Evolutionary conservation across 1,140 invertebrate genomes (phyloP).

Genomic region (Ceratosolen solmsi): DNA sequence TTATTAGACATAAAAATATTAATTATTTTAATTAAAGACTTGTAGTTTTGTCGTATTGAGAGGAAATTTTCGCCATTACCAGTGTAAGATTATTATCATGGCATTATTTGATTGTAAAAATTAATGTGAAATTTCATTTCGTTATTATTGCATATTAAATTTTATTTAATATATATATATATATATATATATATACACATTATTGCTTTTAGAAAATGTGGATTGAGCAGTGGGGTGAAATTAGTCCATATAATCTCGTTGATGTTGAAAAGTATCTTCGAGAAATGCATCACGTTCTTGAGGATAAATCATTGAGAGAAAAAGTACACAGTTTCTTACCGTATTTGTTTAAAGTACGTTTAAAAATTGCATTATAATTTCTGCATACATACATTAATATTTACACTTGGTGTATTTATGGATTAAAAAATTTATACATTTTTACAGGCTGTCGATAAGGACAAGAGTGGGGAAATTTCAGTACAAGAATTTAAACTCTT

Average conservation of each 20-base stretch:
- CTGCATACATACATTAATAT: background rate
- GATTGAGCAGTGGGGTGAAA: slow-evolving; percentile 88
- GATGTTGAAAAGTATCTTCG: slow-evolving; percentile 85
- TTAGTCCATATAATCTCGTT: slow-evolving; percentile 85
- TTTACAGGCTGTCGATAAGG: slow-evolving; percentile 85
- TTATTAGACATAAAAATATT: no score
- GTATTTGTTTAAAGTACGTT: slow-evolving; percentile 83
- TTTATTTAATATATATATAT: no score
- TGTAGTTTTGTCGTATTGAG: no score
- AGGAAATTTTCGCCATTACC: no score
- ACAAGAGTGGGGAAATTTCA: slow-evolving; percentile 83
- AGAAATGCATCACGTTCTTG: slow-evolving; percentile 86
- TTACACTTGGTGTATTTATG: no score
- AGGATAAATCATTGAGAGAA: slow-evolving; percentile 81
- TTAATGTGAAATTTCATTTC: no score
- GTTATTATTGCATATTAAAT: no score
- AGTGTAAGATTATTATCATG: no score
- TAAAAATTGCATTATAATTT: slow-evolving; percentile 40
- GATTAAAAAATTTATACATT: slow-evolving; percentile 4
- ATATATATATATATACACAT: background rate
- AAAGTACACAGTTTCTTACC: slow-evolving; percentile 84
- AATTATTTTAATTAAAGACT: no score
- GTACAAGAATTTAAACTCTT: slow-evolving; percentile 88
- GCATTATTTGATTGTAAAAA: no score
- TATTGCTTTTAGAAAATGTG: slow-evolving; percentile 78